Percentiles rank a stretch among this genome's conserved stretches.
Evolutionary conservation across 35 echinoderm and acorn worm species (phyloP).

Genomic region (Acanthaster planci): DNA sequence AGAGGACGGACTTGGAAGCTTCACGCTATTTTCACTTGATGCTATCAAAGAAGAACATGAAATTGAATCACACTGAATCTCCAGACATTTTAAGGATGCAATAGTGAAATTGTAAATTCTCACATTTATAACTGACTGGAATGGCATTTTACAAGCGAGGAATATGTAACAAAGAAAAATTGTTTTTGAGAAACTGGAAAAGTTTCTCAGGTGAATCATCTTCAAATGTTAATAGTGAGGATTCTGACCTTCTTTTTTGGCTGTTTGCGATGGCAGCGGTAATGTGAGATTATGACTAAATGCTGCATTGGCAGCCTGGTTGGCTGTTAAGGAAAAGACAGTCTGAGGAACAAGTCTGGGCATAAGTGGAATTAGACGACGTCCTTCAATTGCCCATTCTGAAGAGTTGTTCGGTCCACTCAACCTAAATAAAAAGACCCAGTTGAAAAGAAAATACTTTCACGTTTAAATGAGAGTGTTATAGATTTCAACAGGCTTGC

Average conservation of each 20-base stretch:
- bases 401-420: conserved; percentile 29
- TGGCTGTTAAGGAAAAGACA: conserved; percentile 71
- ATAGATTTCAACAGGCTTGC: too few relatives aligned
- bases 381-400: conserved; percentile 94
- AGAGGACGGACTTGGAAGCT: conserved; percentile 22
- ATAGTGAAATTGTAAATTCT: too few relatives aligned
- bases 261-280: conserved; percentile 47
- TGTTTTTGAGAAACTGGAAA: neutral
- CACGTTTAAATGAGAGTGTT: too few relatives aligned
- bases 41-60: too few relatives aligned
- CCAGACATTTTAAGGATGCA: too few relatives aligned
- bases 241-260: conserved; percentile 61
- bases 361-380: conserved; percentile 75
- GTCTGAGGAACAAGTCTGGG: conserved; percentile 89
- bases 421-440: neutral
- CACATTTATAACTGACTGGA: too few relatives aligned
- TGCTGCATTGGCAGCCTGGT: conserved; percentile 68
- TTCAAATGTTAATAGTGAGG: too few relatives aligned
- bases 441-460: neutral
- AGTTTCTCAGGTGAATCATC: too few relatives aligned
- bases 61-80: too few relatives aligned
- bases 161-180: neutral
- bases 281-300: conserved; percentile 58
- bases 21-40: conserved; percentile 12
- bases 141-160: neutral